Evolutionary conservation across 2,888 invertebrate species (phyloP).

Genomic region (Zele albiditarsus): DNA sequence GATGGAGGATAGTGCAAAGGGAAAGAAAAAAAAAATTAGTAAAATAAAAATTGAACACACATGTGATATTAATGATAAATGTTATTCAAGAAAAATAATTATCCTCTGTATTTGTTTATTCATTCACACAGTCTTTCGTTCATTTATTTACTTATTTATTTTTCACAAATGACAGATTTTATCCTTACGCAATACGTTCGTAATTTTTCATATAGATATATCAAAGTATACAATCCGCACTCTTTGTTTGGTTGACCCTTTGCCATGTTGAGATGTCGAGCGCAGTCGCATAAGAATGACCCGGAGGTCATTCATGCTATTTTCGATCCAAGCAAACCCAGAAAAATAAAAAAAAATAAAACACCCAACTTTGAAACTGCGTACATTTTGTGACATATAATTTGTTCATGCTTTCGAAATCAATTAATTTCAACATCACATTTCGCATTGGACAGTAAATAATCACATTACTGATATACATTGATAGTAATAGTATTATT

Average conservation of each 20-base stretch:
- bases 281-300: conserved; percentile 12
- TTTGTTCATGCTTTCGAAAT: no score
- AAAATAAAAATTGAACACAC: background rate
- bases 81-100: background rate
- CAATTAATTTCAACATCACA: no score
- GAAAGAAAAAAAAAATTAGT: background rate
- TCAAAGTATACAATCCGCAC: background rate
- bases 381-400: conserved; percentile 18
- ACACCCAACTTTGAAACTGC: background rate
- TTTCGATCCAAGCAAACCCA: conserved; percentile 16
- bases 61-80: background rate
- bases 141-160: background rate
- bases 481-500: background rate
- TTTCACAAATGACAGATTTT: background rate
- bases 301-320: conserved; percentile 27
- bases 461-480: background rate
- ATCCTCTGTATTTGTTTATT: background rate
- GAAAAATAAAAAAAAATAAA: background rate
- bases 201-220: background rate
- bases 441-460: no score
- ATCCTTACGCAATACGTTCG: background rate
- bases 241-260: conserved; percentile 14
- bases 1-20: background rate
- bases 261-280: background rate
- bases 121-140: no score